phyloP scores from a whole-genome alignment of 2,888 invertebrate genomes.

The Neoaliturus tenellus region DNA sequence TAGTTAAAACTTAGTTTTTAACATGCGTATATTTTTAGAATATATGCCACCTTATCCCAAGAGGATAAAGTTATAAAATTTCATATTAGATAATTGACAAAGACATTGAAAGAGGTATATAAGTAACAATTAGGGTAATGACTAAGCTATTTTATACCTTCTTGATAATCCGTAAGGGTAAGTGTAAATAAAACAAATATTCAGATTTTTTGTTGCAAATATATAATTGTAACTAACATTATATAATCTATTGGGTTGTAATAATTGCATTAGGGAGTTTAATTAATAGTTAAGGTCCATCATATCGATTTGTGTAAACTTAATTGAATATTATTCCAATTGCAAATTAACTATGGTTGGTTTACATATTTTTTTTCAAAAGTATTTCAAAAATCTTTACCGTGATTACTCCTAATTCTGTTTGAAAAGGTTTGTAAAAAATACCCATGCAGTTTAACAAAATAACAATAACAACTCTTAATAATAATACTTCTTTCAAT shows the following conservation, averaged over 20 bases:
- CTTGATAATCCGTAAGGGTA: not conserved
- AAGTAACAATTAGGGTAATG: not conserved
- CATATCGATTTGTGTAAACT: no score
- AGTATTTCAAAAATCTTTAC: no score
- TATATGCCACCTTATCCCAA: not conserved
- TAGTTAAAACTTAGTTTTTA: not conserved
- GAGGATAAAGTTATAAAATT: not conserved
- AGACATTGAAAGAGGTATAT: not conserved
- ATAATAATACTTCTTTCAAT: not conserved
- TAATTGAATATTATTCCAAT: no score
- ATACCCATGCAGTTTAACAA: slow-evolving; percentile 3
- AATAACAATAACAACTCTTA: not conserved
- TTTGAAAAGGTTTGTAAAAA: not conserved
- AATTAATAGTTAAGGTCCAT: not conserved
- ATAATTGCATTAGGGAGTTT: not conserved
- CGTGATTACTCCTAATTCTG: no score
- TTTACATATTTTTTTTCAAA: no score
- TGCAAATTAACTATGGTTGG: no score
- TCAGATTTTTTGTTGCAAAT: not conserved
- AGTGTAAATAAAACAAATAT: not conserved
- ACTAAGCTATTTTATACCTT: not conserved
- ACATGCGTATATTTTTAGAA: not conserved
- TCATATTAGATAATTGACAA: slow-evolving; percentile 5
- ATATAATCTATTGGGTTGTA: not conserved
- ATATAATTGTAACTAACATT: not conserved